Percentiles rank a stretch among this genome's conserved stretches.
phyloP scores from a whole-genome alignment of 2,797 vertebrate species.

The Acropternis orthonyx region DNA sequence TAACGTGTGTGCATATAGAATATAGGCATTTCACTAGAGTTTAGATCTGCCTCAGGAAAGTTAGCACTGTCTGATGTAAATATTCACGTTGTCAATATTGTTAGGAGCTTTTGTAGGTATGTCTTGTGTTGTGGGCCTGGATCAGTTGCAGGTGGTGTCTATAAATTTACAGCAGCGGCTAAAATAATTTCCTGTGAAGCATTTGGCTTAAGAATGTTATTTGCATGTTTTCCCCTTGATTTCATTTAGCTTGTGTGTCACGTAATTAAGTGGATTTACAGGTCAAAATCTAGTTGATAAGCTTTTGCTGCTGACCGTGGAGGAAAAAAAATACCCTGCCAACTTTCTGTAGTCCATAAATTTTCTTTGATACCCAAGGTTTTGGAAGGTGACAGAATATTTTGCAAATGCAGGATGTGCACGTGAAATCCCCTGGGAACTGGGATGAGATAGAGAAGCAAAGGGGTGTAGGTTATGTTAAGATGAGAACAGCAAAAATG shows the following conservation, averaged over 20 bases:
- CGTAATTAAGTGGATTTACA: neutral
- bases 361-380: neutral
- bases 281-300: neutral
- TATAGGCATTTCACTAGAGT: neutral
- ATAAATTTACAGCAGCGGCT: neutral
- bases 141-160: neutral
- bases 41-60: neutral
- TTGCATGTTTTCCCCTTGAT: neutral
- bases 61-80: neutral
- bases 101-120: neutral
- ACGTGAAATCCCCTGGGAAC: neutral
- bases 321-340: neutral
- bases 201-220: neutral
- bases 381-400: constrained; percentile 17
- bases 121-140: neutral
- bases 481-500: constrained; percentile 74
- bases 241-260: neutral
- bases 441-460: neutral
- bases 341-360: neutral
- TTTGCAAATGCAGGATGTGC: constrained; percentile 4
- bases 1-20: neutral
- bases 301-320: constrained; percentile 41
- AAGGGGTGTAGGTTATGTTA: constrained; percentile 35
- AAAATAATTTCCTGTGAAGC: neutral
- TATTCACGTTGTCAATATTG: neutral